Conservation (phyloP, 2,113 vertebrate species). For the Rhegmatorhina hoffmannsi region DNA sequence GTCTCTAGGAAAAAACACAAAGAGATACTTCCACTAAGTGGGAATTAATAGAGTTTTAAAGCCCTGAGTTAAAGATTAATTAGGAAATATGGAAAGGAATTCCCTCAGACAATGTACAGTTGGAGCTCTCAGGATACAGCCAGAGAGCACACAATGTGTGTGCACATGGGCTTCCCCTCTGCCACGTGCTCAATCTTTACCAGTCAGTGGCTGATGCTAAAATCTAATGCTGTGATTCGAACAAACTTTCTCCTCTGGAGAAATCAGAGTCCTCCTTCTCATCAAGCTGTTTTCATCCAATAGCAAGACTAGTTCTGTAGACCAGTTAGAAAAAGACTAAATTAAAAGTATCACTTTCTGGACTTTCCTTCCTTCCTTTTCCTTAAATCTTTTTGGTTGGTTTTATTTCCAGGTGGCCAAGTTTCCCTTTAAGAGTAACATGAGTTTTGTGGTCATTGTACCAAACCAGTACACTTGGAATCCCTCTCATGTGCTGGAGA, state of each 20-base stretch:
- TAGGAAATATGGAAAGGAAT: background rate
- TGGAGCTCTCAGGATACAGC: background rate
- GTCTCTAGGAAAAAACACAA: background rate
- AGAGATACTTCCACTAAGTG: background rate
- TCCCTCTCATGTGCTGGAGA: conserved; percentile 75
- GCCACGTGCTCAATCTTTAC: background rate
- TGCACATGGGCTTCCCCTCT: background rate
- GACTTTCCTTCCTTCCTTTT: background rate
- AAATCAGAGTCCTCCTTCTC: background rate
- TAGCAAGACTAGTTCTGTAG: background rate
- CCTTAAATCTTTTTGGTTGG: background rate
- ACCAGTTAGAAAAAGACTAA: background rate
- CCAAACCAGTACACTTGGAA: conserved; percentile 79
- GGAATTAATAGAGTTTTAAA: conserved; percentile 17
- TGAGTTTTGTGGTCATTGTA: conserved; percentile 88
- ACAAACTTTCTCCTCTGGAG: background rate
- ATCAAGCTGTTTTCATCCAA: background rate
- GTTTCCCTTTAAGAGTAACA: conserved; percentile 86
- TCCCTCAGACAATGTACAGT: background rate
- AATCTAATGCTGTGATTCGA: background rate
- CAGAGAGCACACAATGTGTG: background rate
- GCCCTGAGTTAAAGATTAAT: background rate
- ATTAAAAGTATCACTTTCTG: background rate
- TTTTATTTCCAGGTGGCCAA: conserved; percentile 83
- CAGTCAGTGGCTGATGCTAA: background rate